phyloP scores from a whole-genome alignment of 2,113 vertebrate species.

The Pomatostomus ruficeps region DNA sequence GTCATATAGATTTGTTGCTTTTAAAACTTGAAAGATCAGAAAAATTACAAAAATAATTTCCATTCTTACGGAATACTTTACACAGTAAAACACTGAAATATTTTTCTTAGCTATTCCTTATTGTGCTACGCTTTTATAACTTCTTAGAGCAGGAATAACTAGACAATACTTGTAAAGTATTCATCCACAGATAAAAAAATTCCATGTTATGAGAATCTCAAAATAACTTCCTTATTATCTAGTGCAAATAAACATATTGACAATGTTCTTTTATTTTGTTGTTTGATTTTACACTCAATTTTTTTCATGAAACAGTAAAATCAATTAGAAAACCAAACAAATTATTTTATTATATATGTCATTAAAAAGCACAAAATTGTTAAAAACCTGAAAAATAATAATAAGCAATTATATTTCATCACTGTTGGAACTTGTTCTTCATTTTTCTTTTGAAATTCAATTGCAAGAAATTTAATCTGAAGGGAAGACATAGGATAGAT shows the following conservation, averaged over 20 bases:
- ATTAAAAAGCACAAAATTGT: not conserved
- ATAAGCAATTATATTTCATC: not conserved
- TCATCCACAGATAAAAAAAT: not conserved
- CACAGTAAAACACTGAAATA: not conserved
- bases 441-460: not conserved
- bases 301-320: not conserved
- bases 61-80: not conserved
- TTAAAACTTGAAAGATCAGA: not conserved
- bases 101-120: not conserved
- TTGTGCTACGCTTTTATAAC: not conserved
- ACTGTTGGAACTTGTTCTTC: not conserved
- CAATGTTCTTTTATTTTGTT: not conserved
- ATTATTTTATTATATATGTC: not conserved
- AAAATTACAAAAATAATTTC: not conserved
- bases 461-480: not conserved
- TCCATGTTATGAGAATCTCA: not conserved
- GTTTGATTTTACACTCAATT: not conserved
- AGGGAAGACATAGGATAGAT: not conserved
- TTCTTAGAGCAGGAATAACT: not conserved
- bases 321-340: not conserved
- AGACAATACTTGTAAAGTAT: not conserved
- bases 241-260: not conserved
- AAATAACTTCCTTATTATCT: not conserved
- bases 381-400: not conserved
- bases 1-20: not conserved